Percentiles rank a stretch among this genome's conserved stretches.
Conservation (phyloP, 1,140 invertebrate species). For the Leptopilina clavipes region DNA sequence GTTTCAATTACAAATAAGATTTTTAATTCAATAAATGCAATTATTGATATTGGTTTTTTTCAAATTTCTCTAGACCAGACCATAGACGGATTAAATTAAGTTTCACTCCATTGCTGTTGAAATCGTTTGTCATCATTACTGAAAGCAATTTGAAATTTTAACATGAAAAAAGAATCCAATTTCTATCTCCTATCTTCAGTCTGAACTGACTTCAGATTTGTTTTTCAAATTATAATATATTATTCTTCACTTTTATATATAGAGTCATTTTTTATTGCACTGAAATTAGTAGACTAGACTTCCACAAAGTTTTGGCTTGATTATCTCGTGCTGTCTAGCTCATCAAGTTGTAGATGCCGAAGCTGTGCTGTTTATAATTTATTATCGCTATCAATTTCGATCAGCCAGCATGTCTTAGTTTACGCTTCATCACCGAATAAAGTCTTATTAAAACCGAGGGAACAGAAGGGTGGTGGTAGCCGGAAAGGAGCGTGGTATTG, state of each 20-base stretch:
- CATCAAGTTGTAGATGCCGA: constrained; percentile 1
- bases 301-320: not conserved
- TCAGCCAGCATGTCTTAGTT: constrained; percentile 24
- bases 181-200: too few species aligned
- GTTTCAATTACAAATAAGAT: too few species aligned
- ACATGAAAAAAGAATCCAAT: too few species aligned
- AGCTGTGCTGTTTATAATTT: constrained; percentile 25
- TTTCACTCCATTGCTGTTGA: not conserved
- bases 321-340: constrained; percentile 20
- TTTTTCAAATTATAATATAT: not conserved
- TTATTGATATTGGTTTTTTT: not conserved
- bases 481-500: constrained; percentile 13
- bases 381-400: constrained; percentile 26
- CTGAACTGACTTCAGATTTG: not conserved
- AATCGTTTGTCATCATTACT: not conserved
- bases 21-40: not conserved
- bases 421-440: constrained; percentile 8
- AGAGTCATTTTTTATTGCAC: not conserved
- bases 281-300: not conserved
- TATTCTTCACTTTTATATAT: not conserved
- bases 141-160: not conserved
- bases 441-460: not conserved
- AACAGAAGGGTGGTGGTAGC: not conserved
- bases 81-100: constrained; percentile 5
- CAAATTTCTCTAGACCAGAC: not conserved